phyloP scores from a whole-genome alignment of 2,888 invertebrate genomes.

The Mesochorus sp. region DNA sequence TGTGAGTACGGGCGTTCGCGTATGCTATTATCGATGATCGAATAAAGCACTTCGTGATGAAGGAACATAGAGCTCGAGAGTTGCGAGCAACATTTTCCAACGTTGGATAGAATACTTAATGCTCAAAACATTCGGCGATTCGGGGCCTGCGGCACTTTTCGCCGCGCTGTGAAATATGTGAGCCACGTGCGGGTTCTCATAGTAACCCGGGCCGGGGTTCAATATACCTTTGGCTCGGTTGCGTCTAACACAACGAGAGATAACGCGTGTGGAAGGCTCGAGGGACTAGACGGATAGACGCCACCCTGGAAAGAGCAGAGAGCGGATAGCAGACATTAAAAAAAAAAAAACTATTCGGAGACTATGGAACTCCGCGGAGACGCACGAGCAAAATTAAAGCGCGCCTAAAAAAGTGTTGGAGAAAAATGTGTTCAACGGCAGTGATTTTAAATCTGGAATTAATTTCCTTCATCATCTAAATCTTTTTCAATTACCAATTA shows the following conservation, averaged over 20 bases:
- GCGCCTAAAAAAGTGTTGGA: too few relatives aligned
- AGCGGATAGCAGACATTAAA: too few relatives aligned
- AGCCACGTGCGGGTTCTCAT: conserved; percentile 80
- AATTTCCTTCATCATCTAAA: too few relatives aligned
- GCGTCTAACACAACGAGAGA: conserved; percentile 71
- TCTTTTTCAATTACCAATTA: too few relatives aligned
- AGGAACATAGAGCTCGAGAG: conserved; percentile 37
- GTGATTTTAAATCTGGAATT: too few relatives aligned
- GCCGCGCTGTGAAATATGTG: conserved; percentile 76
- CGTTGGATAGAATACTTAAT: conserved; percentile 62
- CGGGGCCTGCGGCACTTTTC: conserved; percentile 41
- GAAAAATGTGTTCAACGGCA: too few relatives aligned
- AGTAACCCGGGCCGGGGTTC: conserved; percentile 44
- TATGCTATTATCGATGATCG: conserved; percentile 59
- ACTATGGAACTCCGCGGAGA: too few relatives aligned
- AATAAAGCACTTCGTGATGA: conserved; percentile 57
- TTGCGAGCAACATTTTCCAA: conserved; percentile 15
- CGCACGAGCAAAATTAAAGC: too few relatives aligned
- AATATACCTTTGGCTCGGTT: conserved; percentile 72
- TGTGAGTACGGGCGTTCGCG: conserved; percentile 5
- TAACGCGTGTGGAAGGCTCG: conserved; percentile 64
- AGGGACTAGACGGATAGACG: conserved; percentile 66
- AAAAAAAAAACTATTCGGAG: too few relatives aligned
- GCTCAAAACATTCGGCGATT: conserved; percentile 67
- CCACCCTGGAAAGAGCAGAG: too few relatives aligned